Evolutionary conservation across 1,140 invertebrate species (phyloP).

Genomic region (Solenopsis fugax): DNA sequence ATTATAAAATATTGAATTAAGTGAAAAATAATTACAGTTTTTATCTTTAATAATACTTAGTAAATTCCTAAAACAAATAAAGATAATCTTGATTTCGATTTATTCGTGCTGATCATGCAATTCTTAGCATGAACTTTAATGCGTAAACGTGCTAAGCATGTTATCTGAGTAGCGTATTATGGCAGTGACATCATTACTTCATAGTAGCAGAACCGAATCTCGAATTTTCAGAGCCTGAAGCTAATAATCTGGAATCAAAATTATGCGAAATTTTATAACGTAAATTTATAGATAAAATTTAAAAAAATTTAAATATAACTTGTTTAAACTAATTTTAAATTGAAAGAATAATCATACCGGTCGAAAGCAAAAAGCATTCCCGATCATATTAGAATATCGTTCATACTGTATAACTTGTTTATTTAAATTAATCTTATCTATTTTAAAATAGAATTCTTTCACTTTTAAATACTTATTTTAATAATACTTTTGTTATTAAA

Average conservation of each 20-base stretch:
- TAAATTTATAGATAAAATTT: background rate
- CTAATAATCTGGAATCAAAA: background rate
- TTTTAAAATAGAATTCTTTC: background rate
- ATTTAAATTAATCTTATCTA: background rate
- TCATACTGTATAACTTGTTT: background rate
- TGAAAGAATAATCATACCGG: too few species aligned
- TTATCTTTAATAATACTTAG: background rate
- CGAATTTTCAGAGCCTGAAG: background rate
- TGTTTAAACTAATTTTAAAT: background rate
- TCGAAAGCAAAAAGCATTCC: too few species aligned
- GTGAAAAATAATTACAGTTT: background rate
- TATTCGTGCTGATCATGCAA: constrained; percentile 28
- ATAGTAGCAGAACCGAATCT: background rate
- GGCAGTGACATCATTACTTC: constrained; percentile 6
- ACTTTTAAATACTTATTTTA: background rate
- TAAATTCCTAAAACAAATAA: background rate
- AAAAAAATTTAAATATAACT: background rate
- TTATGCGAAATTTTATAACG: background rate
- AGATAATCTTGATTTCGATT: background rate
- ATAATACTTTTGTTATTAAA: background rate
- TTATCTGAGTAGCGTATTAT: constrained; percentile 11
- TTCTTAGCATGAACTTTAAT: constrained; percentile 28
- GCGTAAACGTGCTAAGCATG: constrained; percentile 5
- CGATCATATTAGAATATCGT: too few species aligned
- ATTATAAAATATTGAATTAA: background rate